Conservation (phyloP, 35 echinoderm and acorn worm species). For the Stichopus chloronotus region DNA sequence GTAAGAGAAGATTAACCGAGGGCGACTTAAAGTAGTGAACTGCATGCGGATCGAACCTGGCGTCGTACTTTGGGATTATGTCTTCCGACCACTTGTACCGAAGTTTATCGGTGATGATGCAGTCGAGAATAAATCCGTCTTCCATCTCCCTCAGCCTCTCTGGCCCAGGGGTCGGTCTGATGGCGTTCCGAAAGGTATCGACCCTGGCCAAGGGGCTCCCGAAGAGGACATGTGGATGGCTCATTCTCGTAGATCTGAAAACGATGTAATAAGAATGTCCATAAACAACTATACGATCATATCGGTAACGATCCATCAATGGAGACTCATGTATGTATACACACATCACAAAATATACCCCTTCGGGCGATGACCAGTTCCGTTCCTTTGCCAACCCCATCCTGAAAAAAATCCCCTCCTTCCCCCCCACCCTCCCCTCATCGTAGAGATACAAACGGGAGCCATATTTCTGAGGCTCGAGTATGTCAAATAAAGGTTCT, state of each 20-base stretch:
- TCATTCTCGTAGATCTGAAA: background rate
- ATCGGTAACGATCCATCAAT: background rate
- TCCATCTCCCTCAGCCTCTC: constrained; percentile 69
- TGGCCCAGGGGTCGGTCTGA: constrained; percentile 47
- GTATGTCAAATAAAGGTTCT: too few species aligned
- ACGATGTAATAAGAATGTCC: background rate
- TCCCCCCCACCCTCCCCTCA: too few species aligned
- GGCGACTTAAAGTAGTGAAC: constrained; percentile 80
- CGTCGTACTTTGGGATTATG: constrained; percentile 94
- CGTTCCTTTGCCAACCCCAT: too few species aligned
- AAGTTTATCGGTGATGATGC: constrained; percentile 80
- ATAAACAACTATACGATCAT: background rate
- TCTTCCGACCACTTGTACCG: constrained; percentile 93
- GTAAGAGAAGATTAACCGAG: constrained; percentile 60
- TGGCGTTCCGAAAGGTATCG: constrained; percentile 5
- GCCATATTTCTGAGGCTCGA: too few species aligned
- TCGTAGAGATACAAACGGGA: too few species aligned
- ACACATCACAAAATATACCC: background rate
- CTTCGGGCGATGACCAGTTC: background rate
- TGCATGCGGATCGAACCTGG: constrained; percentile 66
- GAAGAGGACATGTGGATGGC: constrained; percentile 61
- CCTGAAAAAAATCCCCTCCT: too few species aligned
- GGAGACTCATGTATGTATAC: background rate
- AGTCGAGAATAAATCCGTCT: constrained; percentile 81
- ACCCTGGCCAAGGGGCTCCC: constrained; percentile 65